Evolutionary conservation across 2,888 invertebrate species (phyloP).

Genomic region (Alitta virens): DNA sequence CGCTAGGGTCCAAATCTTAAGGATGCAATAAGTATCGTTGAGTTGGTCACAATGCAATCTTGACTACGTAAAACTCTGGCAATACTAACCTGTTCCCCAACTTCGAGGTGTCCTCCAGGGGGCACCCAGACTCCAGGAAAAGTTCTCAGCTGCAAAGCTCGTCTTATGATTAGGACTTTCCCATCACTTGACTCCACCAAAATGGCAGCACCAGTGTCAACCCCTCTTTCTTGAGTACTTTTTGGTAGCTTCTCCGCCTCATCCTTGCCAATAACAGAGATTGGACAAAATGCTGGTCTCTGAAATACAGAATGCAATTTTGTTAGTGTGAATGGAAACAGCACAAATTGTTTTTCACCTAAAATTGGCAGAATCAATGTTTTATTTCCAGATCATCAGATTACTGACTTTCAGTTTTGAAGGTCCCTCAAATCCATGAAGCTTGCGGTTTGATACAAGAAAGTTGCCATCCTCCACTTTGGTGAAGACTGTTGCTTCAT

Average conservation of each 20-base stretch:
- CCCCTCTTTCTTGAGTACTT: slow-evolving; percentile 37
- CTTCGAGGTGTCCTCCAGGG: slow-evolving; percentile 56
- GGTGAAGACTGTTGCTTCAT: not conserved
- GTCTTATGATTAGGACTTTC: slow-evolving; percentile 55
- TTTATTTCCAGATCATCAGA: too few relatives aligned
- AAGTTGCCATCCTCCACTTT: not conserved
- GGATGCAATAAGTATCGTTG: too few relatives aligned
- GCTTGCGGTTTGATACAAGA: not conserved
- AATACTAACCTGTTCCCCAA: slow-evolving; percentile 39
- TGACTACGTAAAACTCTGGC: too few relatives aligned
- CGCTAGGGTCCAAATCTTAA: too few relatives aligned
- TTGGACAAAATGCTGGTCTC: slow-evolving; percentile 51
- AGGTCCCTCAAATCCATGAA: not conserved
- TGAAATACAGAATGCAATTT: too few relatives aligned
- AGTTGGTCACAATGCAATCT: too few relatives aligned
- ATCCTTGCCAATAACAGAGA: slow-evolving; percentile 32
- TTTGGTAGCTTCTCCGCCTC: slow-evolving; percentile 29
- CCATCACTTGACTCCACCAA: slow-evolving; percentile 56
- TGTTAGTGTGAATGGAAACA: too few relatives aligned
- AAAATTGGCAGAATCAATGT: too few relatives aligned
- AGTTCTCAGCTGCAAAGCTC: slow-evolving; percentile 54
- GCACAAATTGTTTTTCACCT: too few relatives aligned
- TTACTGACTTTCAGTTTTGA: not conserved
- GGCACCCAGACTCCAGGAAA: slow-evolving; percentile 60
- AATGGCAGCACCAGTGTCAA: slow-evolving; percentile 54